A percentile compares a stretch with the other conserved stretches of the same genome.
These are phyloP conservation scores for Pachycephus smyrnensis DNA, from an alignment of 2,888 invertebrate genomes.

Conservation along the genomic window DNA sequence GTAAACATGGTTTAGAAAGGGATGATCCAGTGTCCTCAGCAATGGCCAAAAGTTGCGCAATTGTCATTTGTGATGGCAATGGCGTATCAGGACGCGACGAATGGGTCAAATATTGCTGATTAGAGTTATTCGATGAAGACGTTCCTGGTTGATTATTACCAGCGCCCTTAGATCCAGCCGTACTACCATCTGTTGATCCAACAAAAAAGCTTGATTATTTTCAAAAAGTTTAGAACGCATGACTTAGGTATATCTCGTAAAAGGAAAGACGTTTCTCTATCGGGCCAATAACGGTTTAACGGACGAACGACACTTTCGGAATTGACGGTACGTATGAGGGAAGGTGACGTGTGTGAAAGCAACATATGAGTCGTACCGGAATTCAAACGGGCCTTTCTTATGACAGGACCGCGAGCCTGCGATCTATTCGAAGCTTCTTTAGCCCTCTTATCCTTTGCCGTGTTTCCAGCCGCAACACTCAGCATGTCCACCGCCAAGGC, in stretches of 20 bases:
- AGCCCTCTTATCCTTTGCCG: constrained; percentile 89
- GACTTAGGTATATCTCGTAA: not conserved
- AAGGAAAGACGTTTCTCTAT: not conserved
- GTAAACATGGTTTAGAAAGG: constrained; percentile 69
- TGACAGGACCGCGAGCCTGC: constrained; percentile 56
- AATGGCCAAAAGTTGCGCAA: constrained; percentile 72
- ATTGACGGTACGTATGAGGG: not conserved
- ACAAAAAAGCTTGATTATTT: not conserved
- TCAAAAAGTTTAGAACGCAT: not conserved
- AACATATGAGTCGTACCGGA: constrained; percentile 37
- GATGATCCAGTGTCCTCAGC: constrained; percentile 69
- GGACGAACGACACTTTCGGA: not conserved
- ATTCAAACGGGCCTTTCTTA: constrained; percentile 50
- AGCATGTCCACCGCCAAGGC: constrained; percentile 71
- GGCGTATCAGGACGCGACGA: constrained; percentile 66
- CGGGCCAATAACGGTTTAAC: constrained; percentile 33
- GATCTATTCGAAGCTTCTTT: constrained; percentile 81
- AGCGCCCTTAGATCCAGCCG: constrained; percentile 28
- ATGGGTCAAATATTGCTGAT: constrained; percentile 67
- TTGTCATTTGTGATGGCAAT: constrained; percentile 70
- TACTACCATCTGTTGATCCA: constrained; percentile 36
- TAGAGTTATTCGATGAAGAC: constrained; percentile 57
- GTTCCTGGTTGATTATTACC: constrained; percentile 56
- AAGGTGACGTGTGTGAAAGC: not conserved
- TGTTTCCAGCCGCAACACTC: constrained; percentile 87